These are phyloP conservation scores for Donacobius atricapilla DNA, from an alignment of 2,113 vertebrate genomes.

Conservation along the genomic window DNA sequence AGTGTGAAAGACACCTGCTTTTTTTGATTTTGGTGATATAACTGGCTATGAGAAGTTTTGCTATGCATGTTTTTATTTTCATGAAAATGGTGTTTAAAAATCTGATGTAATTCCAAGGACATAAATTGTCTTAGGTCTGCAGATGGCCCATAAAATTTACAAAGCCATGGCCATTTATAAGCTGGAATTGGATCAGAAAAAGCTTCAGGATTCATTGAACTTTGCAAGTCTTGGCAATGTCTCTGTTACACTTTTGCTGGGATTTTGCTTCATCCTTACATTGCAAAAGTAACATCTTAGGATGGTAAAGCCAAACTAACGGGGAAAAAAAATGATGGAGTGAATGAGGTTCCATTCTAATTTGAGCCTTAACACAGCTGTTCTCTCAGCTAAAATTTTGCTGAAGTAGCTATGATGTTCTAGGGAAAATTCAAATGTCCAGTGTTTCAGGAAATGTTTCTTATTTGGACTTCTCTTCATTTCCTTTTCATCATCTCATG, in stretches of 20 bases:
- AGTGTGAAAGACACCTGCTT: not conserved
- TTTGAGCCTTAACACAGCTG: not conserved
- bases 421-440: not conserved
- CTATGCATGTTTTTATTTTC: not conserved
- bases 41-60: not conserved
- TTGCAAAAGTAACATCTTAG: not conserved
- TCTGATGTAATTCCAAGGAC: not conserved
- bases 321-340: not conserved
- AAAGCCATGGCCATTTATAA: not conserved
- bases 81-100: not conserved
- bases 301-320: not conserved
- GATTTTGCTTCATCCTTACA: not conserved
- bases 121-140: not conserved
- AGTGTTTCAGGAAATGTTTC: not conserved
- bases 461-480: not conserved
- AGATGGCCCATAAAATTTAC: not conserved
- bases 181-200: conserved; percentile 2
- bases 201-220: not conserved
- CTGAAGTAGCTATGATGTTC: not conserved
- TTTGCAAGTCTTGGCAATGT: not conserved
- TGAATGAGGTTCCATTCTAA: not conserved
- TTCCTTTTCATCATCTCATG: not conserved
- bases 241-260: not conserved
- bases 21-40: not conserved
- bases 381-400: not conserved